Evolutionary conservation across 2,888 invertebrate species (phyloP).

Genomic region (Falcaria lacertinaria): DNA sequence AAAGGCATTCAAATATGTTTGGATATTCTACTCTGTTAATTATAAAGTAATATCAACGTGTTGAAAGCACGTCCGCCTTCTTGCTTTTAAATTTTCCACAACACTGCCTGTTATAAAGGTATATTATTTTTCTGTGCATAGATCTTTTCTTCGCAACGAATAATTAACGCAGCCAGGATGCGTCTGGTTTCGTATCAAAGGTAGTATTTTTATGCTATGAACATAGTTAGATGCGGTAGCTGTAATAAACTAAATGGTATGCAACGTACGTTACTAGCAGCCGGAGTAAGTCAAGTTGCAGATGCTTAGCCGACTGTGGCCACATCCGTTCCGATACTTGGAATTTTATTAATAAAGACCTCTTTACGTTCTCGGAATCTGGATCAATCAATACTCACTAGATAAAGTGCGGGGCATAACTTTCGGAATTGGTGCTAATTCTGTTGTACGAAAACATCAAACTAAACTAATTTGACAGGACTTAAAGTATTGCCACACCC

Average conservation of each 20-base stretch:
- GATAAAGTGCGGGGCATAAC: too few relatives aligned
- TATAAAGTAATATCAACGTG: slow-evolving; percentile 21
- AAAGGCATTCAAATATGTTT: slow-evolving; percentile 6
- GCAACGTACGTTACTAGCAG: slow-evolving; percentile 65
- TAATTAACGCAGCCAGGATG: slow-evolving; percentile 16
- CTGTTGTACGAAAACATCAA: too few relatives aligned
- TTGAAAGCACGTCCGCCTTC: slow-evolving; percentile 27
- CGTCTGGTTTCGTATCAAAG: slow-evolving; percentile 4
- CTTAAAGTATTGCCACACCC: too few relatives aligned
- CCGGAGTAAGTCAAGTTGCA: slow-evolving; percentile 77
- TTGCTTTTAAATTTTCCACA: slow-evolving; percentile 62
- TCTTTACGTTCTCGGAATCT: slow-evolving; percentile 60
- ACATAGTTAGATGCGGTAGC: not conserved
- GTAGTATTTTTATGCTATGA: not conserved
- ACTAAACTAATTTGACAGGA: too few relatives aligned
- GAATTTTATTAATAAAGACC: slow-evolving; percentile 73
- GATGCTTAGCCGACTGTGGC: slow-evolving; percentile 71
- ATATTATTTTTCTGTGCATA: not conserved
- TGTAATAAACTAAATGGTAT: slow-evolving; percentile 50
- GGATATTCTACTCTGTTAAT: slow-evolving; percentile 19
- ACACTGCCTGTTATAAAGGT: slow-evolving; percentile 28
- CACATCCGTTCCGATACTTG: slow-evolving; percentile 70
- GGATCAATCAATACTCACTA: slow-evolving; percentile 49
- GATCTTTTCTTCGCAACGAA: not conserved
- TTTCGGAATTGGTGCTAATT: too few relatives aligned